Evolutionary conservation across 2,797 vertebrate species (phyloP).

Genomic region (Acanthornis magna): DNA sequence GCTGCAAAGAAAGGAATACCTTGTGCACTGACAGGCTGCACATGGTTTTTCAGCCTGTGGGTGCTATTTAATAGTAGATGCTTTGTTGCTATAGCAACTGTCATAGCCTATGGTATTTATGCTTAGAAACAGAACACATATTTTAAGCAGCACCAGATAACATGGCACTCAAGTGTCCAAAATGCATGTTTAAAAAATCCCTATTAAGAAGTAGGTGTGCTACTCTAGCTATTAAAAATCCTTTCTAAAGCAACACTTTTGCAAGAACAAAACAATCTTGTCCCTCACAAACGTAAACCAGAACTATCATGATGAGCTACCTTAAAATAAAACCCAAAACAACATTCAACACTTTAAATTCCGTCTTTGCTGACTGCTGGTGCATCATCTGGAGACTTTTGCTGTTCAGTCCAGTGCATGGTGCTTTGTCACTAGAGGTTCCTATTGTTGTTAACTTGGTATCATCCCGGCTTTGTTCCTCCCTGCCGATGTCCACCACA

Average conservation of each 20-base stretch:
- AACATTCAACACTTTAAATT: neutral
- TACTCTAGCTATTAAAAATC: neutral
- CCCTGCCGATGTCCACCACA: neutral
- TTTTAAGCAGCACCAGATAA: conserved; percentile 42
- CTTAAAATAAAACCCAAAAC: neutral
- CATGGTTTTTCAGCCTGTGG: conserved; percentile 38
- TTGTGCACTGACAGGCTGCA: conserved; percentile 31
- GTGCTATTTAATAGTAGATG: conserved; percentile 62
- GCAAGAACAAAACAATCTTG: neutral
- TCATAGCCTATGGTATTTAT: conserved; percentile 50
- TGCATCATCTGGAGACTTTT: neutral
- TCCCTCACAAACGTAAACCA: neutral
- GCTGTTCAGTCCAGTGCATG: neutral
- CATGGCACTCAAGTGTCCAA: neutral
- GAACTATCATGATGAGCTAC: neutral
- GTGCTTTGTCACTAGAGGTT: neutral
- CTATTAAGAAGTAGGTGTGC: neutral
- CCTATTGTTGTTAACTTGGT: neutral
- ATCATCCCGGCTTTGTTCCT: neutral
- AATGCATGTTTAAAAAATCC: neutral
- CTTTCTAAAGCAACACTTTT: neutral
- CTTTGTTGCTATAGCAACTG: conserved; percentile 66
- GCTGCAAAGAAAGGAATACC: conserved; percentile 42
- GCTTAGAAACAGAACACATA: conserved; percentile 20
- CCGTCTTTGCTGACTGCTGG: neutral